These are phyloP conservation scores for Asteroscopus sphinx DNA, from an alignment of 2,888 invertebrate species.

Conservation along the genomic window DNA sequence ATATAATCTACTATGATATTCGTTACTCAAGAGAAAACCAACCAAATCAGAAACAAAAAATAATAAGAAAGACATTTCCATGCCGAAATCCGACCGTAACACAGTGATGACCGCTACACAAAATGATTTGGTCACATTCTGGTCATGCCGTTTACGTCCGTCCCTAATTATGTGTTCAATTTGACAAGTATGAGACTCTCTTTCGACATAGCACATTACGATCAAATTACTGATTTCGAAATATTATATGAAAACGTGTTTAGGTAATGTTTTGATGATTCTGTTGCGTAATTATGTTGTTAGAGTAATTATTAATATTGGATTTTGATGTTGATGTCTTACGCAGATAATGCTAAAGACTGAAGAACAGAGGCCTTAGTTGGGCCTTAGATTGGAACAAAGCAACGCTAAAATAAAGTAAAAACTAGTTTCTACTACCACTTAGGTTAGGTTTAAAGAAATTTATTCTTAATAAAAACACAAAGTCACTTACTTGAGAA, in stretches of 20 bases:
- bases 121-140: conserved; percentile 85
- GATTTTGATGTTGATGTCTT: neutral
- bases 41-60: conserved; percentile 15
- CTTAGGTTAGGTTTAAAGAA: too few relatives aligned
- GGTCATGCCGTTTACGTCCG: conserved; percentile 80
- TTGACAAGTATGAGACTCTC: conserved; percentile 64
- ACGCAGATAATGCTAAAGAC: too few relatives aligned
- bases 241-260: conserved; percentile 57
- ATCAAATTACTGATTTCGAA: conserved; percentile 62
- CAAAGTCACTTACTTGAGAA: too few relatives aligned
- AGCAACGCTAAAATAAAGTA: too few relatives aligned
- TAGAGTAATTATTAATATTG: neutral
- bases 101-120: conserved; percentile 77
- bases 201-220: conserved; percentile 63
- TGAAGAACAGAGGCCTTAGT: too few relatives aligned
- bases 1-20: conserved; percentile 5
- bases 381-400: too few relatives aligned
- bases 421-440: too few relatives aligned
- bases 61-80: conserved; percentile 30
- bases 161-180: conserved; percentile 78
- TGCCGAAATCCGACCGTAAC: conserved; percentile 61
- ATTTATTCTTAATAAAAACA: too few relatives aligned
- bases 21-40: conserved; percentile 20
- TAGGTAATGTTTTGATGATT: conserved; percentile 35
- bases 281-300: conserved; percentile 8